Percentiles rank a stretch among this genome's conserved stretches.
These are phyloP conservation scores for Eptatretus atami DNA, from an alignment of 2,797 vertebrate species.

Conservation along the genomic window DNA sequence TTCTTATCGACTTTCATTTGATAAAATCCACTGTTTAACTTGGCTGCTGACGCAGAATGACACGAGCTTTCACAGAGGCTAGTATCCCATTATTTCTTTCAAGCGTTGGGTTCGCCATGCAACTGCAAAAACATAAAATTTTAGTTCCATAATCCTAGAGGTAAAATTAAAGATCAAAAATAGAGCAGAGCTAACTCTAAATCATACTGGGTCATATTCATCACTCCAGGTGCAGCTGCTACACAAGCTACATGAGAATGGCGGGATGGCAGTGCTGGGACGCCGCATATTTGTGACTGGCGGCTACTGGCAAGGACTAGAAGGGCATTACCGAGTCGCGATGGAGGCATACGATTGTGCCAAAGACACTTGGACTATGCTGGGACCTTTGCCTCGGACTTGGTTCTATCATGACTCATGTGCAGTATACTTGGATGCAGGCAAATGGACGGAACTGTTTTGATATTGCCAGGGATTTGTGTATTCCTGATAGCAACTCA, in stretches of 20 bases:
- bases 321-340: slow-evolving; percentile 60
- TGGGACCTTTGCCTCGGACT: slow-evolving; percentile 37
- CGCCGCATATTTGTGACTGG: slow-evolving; percentile 40
- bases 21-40: too few species aligned
- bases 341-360: slow-evolving; percentile 48
- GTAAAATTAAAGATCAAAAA: too few species aligned
- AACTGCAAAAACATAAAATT: too few species aligned
- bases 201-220: neutral
- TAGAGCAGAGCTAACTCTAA: too few species aligned
- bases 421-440: slow-evolving; percentile 44
- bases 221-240: slow-evolving; percentile 40
- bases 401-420: slow-evolving; percentile 70
- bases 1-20: too few species aligned
- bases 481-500: too few species aligned
- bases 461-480: too few species aligned
- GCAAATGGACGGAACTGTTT: slow-evolving; percentile 20
- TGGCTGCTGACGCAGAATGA: too few species aligned
- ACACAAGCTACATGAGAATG: slow-evolving; percentile 79
- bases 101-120: too few species aligned
- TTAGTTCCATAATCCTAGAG: too few species aligned
- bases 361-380: slow-evolving; percentile 32
- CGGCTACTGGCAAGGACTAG: slow-evolving; percentile 85
- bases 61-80: too few species aligned
- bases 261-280: slow-evolving; percentile 36
- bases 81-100: too few species aligned